Evolutionary conservation across 2,888 invertebrate genomes (phyloP).

Genomic region (Cetonia aurata): DNA sequence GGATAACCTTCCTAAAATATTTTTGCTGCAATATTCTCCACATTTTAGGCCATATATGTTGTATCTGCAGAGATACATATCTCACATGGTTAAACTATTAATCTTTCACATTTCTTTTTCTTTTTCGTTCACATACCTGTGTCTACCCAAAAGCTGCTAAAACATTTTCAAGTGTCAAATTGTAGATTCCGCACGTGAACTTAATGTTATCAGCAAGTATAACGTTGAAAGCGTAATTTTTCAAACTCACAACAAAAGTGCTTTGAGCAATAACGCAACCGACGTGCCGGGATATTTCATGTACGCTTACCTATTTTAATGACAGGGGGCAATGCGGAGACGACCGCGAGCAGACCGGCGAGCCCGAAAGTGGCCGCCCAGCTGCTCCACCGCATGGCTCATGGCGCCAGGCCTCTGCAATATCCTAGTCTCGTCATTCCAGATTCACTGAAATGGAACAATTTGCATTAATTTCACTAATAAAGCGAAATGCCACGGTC

Average conservation of each 20-base stretch:
- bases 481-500: conserved; percentile 2
- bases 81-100: too few relatives aligned
- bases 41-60: too few relatives aligned
- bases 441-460: conserved; percentile 44
- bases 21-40: too few relatives aligned
- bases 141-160: too few relatives aligned
- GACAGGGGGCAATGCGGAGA: conserved; percentile 62
- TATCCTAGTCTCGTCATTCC: conserved; percentile 43
- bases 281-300: conserved; percentile 11
- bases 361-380: conserved; percentile 61
- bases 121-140: too few relatives aligned
- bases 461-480: conserved; percentile 25
- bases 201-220: neutral
- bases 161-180: too few relatives aligned
- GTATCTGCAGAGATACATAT: too few relatives aligned
- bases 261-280: conserved; percentile 8
- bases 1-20: too few relatives aligned
- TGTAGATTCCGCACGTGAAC: neutral
- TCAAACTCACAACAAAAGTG: conserved; percentile 2
- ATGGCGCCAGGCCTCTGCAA: conserved; percentile 55
- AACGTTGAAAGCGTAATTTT: conserved; percentile 10
- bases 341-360: conserved; percentile 61
- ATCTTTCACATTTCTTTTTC: too few relatives aligned
- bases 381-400: conserved; percentile 62
- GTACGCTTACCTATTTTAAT: conserved; percentile 64